Evolutionary conservation across 2,888 invertebrate species (phyloP).

Genomic region (Cryptus armator): DNA sequence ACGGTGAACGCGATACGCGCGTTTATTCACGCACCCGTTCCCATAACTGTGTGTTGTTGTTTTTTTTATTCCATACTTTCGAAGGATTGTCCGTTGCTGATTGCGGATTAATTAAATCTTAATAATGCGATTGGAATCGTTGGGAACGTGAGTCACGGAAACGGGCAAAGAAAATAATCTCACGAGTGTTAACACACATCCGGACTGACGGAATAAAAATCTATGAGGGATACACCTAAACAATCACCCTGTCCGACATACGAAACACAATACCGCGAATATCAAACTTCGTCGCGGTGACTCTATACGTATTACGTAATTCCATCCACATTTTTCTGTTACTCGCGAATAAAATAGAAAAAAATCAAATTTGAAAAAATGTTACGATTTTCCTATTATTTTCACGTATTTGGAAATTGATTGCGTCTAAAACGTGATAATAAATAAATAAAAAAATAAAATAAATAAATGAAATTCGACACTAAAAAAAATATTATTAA

Average conservation of each 20-base stretch:
- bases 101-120: conserved; percentile 14
- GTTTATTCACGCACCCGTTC: conserved; percentile 5
- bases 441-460: no score
- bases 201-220: not conserved
- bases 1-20: not conserved
- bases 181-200: conserved; percentile 1
- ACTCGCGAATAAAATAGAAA: not conserved
- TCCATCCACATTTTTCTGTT: not conserved
- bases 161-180: not conserved
- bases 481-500: no score
- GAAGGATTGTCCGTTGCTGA: conserved; percentile 1
- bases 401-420: not conserved
- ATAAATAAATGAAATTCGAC: no score
- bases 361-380: not conserved
- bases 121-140: not conserved
- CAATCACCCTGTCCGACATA: not conserved
- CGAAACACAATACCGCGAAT: not conserved
- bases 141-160: not conserved
- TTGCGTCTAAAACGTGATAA: not conserved
- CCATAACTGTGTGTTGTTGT: conserved; percentile 11
- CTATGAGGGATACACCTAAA: not conserved
- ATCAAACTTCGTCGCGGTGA: not conserved
- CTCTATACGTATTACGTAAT: not conserved
- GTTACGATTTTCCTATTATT: not conserved
- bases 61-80: not conserved